Evolutionary conservation across 2,888 invertebrate species (phyloP).

Genomic region (Tenthredo distinguenda): DNA sequence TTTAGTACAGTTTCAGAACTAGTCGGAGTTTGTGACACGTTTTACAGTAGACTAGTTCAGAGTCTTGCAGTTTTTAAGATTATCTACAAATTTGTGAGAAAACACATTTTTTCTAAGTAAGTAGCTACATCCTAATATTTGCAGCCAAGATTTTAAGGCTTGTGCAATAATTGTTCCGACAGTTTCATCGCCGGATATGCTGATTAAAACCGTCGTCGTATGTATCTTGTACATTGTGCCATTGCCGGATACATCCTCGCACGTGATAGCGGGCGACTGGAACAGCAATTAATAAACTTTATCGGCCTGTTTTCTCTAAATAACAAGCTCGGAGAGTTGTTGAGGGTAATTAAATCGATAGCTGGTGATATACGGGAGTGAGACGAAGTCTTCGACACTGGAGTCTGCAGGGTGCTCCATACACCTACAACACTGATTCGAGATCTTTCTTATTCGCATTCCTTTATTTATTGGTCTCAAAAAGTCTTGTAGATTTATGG

Average conservation of each 20-base stretch:
- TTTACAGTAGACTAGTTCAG: too few relatives aligned
- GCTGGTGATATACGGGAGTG: conserved; percentile 61
- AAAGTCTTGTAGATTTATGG: conserved; percentile 60
- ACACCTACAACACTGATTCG: conserved; percentile 22
- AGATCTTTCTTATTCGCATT: conserved; percentile 40
- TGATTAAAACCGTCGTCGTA: not conserved
- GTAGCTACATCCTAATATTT: too few relatives aligned
- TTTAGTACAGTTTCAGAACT: too few relatives aligned
- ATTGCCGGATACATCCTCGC: not conserved
- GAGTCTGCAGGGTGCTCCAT: conserved; percentile 56
- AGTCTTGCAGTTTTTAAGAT: too few relatives aligned
- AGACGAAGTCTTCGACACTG: conserved; percentile 56
- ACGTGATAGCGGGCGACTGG: not conserved
- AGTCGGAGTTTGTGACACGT: too few relatives aligned
- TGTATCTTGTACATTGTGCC: not conserved
- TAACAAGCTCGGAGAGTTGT: conserved; percentile 57
- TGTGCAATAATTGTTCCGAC: not conserved
- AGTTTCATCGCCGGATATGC: not conserved
- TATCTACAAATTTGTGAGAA: too few relatives aligned
- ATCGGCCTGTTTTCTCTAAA: conserved; percentile 19
- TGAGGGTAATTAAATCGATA: conserved; percentile 68
- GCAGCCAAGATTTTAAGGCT: too few relatives aligned
- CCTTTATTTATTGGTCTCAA: not conserved
- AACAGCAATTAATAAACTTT: conserved; percentile 43
- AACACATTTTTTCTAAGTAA: too few relatives aligned